A percentile compares a stretch with the other conserved stretches of the same genome.
Evolutionary conservation across 2,888 invertebrate genomes (phyloP).

Genomic region (Trilocha varians): DNA sequence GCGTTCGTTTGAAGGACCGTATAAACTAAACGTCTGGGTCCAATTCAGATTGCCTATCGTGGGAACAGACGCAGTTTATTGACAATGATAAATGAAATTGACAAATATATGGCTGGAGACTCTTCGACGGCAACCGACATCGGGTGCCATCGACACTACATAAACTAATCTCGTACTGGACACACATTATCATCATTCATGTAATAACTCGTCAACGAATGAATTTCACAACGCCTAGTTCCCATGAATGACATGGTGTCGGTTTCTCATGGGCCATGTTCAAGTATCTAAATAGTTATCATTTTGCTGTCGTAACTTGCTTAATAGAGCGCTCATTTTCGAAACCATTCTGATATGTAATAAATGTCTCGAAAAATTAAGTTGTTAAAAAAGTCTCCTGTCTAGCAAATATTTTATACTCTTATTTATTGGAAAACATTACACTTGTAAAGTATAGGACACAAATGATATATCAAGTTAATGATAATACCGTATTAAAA

Average conservation of each 20-base stretch:
- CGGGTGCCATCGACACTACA: conserved; percentile 15
- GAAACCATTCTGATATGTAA: too few species aligned
- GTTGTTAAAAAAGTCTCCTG: neutral
- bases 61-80: conserved; percentile 30
- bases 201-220: conserved; percentile 20
- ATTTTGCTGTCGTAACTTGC: conserved; percentile 28
- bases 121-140: conserved; percentile 19
- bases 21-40: conserved; percentile 26
- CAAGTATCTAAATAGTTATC: too few species aligned
- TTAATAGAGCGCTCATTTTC: conserved; percentile 43
- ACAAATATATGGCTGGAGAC: conserved; percentile 28
- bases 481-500: neutral
- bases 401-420: neutral
- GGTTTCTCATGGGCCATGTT: conserved; percentile 55
- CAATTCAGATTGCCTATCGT: conserved; percentile 34
- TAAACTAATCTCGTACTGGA: conserved; percentile 20
- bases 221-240: conserved; percentile 38
- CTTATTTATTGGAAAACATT: neutral
- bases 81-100: conserved; percentile 35
- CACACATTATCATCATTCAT: conserved; percentile 21
- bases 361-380: too few species aligned
- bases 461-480: neutral
- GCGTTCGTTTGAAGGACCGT: conserved; percentile 26
- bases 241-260: conserved; percentile 33
- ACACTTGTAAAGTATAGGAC: neutral